These are phyloP conservation scores for Onthophagus sagittarius DNA, from an alignment of 2,888 invertebrate species.

Conservation along the genomic window DNA sequence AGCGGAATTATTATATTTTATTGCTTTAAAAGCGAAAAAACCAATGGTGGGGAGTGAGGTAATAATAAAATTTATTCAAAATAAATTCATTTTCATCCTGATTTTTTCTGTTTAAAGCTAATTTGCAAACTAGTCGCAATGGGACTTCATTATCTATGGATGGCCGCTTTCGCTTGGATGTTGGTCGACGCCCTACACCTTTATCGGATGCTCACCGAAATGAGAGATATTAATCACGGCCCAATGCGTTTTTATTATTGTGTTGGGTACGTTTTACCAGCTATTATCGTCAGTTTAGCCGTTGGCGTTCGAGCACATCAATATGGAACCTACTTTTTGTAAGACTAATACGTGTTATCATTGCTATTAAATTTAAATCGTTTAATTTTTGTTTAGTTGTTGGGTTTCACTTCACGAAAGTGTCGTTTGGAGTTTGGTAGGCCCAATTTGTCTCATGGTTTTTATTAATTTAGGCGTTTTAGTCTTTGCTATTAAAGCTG, in stretches of 20 bases:
- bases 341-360: constrained; percentile 48
- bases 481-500: constrained; percentile 82
- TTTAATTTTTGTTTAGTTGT: constrained; percentile 60
- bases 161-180: constrained; percentile 87
- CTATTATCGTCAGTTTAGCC: constrained; percentile 84
- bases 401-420: constrained; percentile 93
- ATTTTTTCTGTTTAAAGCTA: constrained; percentile 54
- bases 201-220: constrained; percentile 90
- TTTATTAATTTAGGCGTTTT: constrained; percentile 75
- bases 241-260: constrained; percentile 90
- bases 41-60: constrained; percentile 81
- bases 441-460: constrained; percentile 79
- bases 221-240: constrained; percentile 94
- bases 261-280: constrained; percentile 88
- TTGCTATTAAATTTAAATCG: constrained; percentile 5
- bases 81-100: background rate
- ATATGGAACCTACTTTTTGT: constrained; percentile 93
- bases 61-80: constrained; percentile 23
- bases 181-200: constrained; percentile 90
- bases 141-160: constrained; percentile 89
- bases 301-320: constrained; percentile 92
- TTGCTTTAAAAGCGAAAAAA: constrained; percentile 79
- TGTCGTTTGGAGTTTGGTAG: constrained; percentile 93
- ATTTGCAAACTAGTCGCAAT: constrained; percentile 88
- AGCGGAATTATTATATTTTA: constrained; percentile 79